These are phyloP conservation scores for Oryzias woworae DNA, from an alignment of 2,113 vertebrate genomes.

Conservation along the genomic window DNA sequence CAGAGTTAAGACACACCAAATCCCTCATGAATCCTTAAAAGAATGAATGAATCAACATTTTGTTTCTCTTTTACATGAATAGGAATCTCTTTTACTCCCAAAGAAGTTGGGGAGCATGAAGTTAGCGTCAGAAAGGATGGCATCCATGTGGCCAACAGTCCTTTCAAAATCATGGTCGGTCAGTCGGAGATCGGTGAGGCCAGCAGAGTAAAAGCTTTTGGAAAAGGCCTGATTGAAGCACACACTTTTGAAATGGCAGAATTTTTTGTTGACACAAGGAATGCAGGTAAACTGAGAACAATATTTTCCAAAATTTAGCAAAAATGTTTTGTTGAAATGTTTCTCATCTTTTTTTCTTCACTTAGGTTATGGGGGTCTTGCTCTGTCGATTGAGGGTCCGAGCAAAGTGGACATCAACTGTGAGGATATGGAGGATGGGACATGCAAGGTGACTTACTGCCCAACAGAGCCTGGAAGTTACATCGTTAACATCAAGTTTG, in stretches of 20 bases:
- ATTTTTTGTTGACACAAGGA: constrained; percentile 95
- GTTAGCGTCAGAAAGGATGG: constrained; percentile 91
- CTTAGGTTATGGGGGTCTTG: constrained; percentile 91
- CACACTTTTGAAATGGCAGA: constrained; percentile 91
- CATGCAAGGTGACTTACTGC: constrained; percentile 95
- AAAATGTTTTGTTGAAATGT: accelerated
- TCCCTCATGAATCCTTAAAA: not conserved
- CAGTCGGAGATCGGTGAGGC: constrained; percentile 93
- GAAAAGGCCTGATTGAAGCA: constrained; percentile 87
- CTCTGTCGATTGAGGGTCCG: constrained; percentile 94
- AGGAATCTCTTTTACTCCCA: constrained; percentile 98
- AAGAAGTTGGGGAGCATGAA: constrained; percentile 95
- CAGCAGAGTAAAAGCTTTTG: constrained; percentile 89
- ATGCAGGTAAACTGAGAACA: constrained; percentile 80
- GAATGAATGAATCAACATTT: constrained; percentile 1
- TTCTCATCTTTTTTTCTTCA: not conserved
- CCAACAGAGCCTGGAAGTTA: constrained; percentile 95
- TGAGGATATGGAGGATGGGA: constrained; percentile 93
- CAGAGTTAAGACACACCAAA: not conserved
- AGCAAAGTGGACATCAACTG: constrained; percentile 99
- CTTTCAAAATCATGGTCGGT: constrained; percentile 97
- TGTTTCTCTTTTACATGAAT: not conserved
- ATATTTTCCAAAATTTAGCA: accelerated
- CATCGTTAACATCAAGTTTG: constrained; percentile 96
- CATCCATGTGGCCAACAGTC: constrained; percentile 93